Conservation (phyloP, 2,797 vertebrate genomes). For the Odontamblyopus rebecca region DNA sequence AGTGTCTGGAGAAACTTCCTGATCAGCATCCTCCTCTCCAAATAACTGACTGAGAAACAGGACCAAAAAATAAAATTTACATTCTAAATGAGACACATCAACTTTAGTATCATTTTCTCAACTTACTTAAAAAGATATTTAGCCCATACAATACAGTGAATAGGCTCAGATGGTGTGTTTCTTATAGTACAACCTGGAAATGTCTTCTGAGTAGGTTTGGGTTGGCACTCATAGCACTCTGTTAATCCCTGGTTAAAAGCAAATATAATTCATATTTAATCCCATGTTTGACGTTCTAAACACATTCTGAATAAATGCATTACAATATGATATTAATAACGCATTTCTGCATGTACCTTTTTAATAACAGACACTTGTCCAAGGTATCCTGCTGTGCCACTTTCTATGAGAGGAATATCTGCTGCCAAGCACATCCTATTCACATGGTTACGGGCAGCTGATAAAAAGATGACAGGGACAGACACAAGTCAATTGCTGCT, state of each 20-base stretch:
- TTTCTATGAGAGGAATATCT: constrained; percentile 95
- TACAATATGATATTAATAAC: neutral
- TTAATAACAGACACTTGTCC: constrained; percentile 98
- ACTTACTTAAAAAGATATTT: constrained; percentile 98
- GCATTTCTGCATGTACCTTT: constrained; percentile 79
- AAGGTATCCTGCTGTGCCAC: constrained; percentile 95
- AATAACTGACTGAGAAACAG: constrained; percentile 88
- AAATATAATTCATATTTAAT: neutral
- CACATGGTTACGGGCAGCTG: constrained; percentile 96
- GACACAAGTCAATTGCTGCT: neutral
- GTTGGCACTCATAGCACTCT: constrained; percentile 97
- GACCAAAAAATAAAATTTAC: constrained; percentile 17
- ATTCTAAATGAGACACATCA: neutral
- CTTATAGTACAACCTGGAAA: constrained; percentile 98
- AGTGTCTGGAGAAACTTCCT: constrained; percentile 97
- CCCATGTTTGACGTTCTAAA: neutral
- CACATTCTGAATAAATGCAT: neutral
- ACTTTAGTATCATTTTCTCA: neutral
- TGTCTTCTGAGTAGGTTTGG: constrained; percentile 96
- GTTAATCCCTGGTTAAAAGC: constrained; percentile 84
- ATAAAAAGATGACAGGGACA: constrained; percentile 7
- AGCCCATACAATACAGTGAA: constrained; percentile 99
- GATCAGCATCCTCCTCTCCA: constrained; percentile 97
- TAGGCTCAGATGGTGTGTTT: constrained; percentile 97
- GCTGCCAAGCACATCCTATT: constrained; percentile 98